Evolutionary conservation across 2,888 invertebrate species (phyloP).

Genomic region (Meliscaeva auricollis): DNA sequence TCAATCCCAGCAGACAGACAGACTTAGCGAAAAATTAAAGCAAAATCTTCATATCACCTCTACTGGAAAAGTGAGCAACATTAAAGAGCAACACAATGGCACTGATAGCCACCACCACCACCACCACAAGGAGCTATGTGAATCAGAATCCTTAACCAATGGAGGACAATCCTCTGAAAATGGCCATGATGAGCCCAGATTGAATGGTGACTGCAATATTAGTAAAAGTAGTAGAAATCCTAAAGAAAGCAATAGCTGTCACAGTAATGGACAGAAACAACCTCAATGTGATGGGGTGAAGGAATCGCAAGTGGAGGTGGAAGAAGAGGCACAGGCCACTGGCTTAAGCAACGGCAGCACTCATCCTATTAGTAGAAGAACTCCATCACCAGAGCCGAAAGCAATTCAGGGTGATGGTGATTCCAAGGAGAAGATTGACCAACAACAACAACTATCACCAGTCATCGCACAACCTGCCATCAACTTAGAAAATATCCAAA

Average conservation of each 20-base stretch:
- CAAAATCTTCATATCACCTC: slow-evolving; percentile 64
- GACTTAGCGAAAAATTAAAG: slow-evolving; percentile 58
- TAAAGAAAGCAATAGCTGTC: slow-evolving; percentile 78
- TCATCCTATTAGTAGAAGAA: slow-evolving; percentile 65
- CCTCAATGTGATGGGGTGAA: neutral
- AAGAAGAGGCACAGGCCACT: slow-evolving; percentile 5
- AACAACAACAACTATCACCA: slow-evolving; percentile 39
- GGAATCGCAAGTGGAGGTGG: slow-evolving; percentile 11
- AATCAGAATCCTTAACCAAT: slow-evolving; percentile 47
- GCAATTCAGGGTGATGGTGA: slow-evolving; percentile 25
- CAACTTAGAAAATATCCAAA: slow-evolving; percentile 79
- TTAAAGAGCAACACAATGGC: slow-evolving; percentile 62
- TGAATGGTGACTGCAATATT: slow-evolving; percentile 73
- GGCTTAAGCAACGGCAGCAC: slow-evolving; percentile 51
- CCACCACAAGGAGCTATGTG: slow-evolving; percentile 28
- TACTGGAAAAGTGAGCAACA: slow-evolving; percentile 29
- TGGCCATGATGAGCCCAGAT: slow-evolving; percentile 69
- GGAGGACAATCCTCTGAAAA: slow-evolving; percentile 55
- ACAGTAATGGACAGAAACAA: slow-evolving; percentile 33
- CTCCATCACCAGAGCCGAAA: slow-evolving; percentile 56
- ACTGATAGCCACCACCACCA: slow-evolving; percentile 46
- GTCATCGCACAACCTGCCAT: slow-evolving; percentile 60
- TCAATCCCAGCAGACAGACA: slow-evolving; percentile 48
- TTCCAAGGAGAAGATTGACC: slow-evolving; percentile 39
- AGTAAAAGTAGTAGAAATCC: slow-evolving; percentile 70